Percentiles rank a stretch among this genome's conserved stretches.
Conservation (phyloP, 2,888 invertebrate genomes). For the Panzeria rudis region DNA sequence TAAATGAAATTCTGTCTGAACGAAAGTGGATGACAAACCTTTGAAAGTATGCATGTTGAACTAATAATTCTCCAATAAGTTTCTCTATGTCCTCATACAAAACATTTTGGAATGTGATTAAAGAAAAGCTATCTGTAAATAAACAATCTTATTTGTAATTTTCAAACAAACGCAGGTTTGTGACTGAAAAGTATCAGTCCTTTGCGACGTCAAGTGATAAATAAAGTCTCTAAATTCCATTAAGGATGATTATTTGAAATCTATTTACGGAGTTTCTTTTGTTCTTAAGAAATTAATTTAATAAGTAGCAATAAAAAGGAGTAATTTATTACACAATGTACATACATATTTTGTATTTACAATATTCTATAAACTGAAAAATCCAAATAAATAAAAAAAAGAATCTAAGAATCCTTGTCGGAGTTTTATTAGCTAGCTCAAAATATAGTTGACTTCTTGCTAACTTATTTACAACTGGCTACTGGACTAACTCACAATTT, state of each 20-base stretch:
- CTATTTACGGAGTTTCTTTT: background rate
- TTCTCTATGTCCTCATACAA: background rate
- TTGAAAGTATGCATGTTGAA: no score
- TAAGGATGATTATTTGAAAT: background rate
- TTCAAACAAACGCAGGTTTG: background rate
- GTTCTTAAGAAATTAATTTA: background rate
- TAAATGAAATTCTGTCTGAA: no score
- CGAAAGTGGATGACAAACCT: no score
- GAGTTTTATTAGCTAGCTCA: no score
- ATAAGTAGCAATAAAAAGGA: background rate
- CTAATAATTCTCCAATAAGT: no score
- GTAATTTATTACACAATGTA: constrained; percentile 24
- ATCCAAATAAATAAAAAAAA: background rate
- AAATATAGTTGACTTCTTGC: no score
- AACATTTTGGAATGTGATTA: no score
- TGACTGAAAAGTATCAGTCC: background rate
- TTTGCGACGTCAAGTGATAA: background rate
- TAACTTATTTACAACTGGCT: no score
- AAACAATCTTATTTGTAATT: background rate
- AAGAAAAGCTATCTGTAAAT: background rate
- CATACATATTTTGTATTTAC: background rate
- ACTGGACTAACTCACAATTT: no score
- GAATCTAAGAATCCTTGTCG: no score
- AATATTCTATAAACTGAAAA: constrained; percentile 21
- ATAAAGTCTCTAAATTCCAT: background rate